Evolutionary conservation across 2,113 vertebrate species (phyloP).

Genomic region (Ceratotherium simum): DNA sequence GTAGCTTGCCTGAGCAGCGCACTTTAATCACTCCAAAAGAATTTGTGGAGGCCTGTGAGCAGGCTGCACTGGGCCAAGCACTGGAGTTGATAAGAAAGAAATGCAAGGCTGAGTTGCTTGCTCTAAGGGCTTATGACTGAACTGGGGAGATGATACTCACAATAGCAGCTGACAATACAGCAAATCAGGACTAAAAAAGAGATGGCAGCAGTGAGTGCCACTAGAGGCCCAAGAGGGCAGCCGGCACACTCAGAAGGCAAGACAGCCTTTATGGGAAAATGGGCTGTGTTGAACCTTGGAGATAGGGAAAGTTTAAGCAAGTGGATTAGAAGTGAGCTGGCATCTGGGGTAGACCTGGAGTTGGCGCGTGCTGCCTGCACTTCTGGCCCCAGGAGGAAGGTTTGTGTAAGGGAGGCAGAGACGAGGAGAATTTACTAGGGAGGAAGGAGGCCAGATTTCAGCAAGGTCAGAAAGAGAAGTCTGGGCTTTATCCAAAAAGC

Average conservation of each 20-base stretch:
- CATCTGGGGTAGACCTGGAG: background rate
- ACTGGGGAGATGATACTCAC: background rate
- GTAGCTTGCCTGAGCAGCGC: background rate
- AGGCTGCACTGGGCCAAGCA: background rate
- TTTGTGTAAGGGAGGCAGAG: background rate
- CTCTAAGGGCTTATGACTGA: background rate
- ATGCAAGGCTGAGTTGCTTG: background rate
- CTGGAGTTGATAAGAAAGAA: background rate
- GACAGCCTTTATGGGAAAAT: background rate
- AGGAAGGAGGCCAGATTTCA: conserved; percentile 66
- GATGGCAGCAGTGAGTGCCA: background rate
- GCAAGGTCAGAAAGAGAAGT: conserved; percentile 52
- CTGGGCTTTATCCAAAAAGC: conserved; percentile 60
- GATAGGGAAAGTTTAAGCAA: background rate
- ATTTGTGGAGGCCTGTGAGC: background rate
- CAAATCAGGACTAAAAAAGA: background rate
- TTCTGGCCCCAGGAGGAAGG: background rate
- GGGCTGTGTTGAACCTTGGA: background rate
- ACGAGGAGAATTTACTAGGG: background rate
- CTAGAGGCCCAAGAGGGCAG: background rate
- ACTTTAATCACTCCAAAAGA: background rate
- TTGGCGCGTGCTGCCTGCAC: background rate
- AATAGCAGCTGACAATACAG: too few relatives aligned
- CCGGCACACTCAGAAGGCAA: background rate
- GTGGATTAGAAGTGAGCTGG: background rate